Conservation (phyloP, 2,888 invertebrate species). For the Halictus quadricinctus region DNA sequence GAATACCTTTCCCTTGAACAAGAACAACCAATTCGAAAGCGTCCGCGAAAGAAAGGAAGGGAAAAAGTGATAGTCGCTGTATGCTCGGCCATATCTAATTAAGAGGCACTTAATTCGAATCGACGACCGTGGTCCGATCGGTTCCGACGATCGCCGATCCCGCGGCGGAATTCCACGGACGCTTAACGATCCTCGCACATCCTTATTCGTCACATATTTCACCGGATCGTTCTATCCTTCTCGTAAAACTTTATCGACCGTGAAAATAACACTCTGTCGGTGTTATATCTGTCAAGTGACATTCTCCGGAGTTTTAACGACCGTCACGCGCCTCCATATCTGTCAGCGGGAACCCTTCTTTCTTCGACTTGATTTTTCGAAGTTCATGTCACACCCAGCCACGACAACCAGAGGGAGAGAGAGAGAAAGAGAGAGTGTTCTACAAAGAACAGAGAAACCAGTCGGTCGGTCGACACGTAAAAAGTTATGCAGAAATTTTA, state of each 20-base stretch:
- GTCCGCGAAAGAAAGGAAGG: not conserved
- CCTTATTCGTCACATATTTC: slow-evolving; percentile 57
- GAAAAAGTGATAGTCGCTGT: not conserved
- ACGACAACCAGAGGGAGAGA: not conserved
- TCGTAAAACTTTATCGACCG: slow-evolving; percentile 62
- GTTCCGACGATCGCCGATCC: slow-evolving; percentile 13
- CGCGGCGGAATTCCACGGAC: slow-evolving; percentile 28
- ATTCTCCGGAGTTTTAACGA: slow-evolving; percentile 62
- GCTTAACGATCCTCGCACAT: slow-evolving; percentile 51
- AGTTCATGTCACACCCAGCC: not conserved
- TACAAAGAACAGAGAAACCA: not conserved
- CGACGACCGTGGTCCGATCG: slow-evolving; percentile 22
- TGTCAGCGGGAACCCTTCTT: slow-evolving; percentile 39
- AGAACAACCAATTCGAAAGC: not conserved
- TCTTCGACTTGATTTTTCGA: slow-evolving; percentile 39
- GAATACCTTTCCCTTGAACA: not conserved
- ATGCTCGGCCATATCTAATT: slow-evolving; percentile 14
- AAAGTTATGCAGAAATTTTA: slow-evolving; percentile 19
- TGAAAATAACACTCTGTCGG: slow-evolving; percentile 62
- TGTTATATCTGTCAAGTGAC: slow-evolving; percentile 58
- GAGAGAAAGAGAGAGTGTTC: not conserved
- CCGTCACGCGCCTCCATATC: slow-evolving; percentile 60
- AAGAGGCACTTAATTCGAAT: slow-evolving; percentile 29
- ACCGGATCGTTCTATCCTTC: slow-evolving; percentile 55
- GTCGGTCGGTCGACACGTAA: not conserved